These are phyloP conservation scores for Hypanus sabinus DNA, from an alignment of 2,113 vertebrate genomes.

Conservation along the genomic window DNA sequence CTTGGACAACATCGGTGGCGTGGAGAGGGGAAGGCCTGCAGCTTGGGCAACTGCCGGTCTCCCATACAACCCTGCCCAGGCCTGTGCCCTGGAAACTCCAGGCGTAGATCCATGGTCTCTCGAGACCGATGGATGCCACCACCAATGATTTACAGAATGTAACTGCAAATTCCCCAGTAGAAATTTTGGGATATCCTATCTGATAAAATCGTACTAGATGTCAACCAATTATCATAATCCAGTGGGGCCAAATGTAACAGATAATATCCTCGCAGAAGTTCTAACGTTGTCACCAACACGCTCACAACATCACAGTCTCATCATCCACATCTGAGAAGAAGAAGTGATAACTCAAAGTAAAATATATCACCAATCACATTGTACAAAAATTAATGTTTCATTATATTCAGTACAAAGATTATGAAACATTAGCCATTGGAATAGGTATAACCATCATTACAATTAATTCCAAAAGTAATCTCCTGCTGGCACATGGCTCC, in stretches of 20 bases:
- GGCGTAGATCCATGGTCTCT: too few species aligned
- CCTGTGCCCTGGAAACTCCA: too few species aligned
- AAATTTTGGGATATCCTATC: not conserved
- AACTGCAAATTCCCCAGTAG: not conserved
- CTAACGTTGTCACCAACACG: too few species aligned
- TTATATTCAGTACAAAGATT: not conserved
- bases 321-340: too few species aligned
- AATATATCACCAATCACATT: not conserved
- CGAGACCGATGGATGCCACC: too few species aligned
- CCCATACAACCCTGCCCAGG: too few species aligned
- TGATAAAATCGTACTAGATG: not conserved
- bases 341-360: not conserved
- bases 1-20: too few species aligned
- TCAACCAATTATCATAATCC: not conserved
- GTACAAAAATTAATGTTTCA: not conserved
- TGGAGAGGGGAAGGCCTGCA: too few species aligned
- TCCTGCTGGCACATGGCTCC: too few species aligned
- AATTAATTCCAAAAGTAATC: not conserved
- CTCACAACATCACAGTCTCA: too few species aligned
- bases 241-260: not conserved
- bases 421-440: not conserved
- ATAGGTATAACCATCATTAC: not conserved
- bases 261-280: not conserved
- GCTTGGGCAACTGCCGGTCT: too few species aligned
- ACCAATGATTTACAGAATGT: not conserved